These are phyloP conservation scores for Colaptes auratus DNA, from an alignment of 2,113 vertebrate species.

Conservation along the genomic window DNA sequence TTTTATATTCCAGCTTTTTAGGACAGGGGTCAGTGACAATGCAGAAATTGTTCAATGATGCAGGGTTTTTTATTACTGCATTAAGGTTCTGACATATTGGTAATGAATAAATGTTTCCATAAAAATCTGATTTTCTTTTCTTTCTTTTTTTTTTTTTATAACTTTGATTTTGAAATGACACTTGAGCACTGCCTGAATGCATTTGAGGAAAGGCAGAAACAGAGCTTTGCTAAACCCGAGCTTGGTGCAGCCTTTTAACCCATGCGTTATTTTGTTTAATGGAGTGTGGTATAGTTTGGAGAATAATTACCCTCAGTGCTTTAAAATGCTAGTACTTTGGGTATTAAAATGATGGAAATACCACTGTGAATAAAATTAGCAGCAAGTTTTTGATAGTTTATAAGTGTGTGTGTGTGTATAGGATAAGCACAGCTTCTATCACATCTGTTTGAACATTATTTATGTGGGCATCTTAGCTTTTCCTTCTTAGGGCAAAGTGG, in stretches of 20 bases:
- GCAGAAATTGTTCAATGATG: slow-evolving; percentile 90
- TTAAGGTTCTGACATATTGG: slow-evolving; percentile 94
- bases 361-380: background rate
- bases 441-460: background rate
- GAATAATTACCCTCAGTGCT: slow-evolving; percentile 27
- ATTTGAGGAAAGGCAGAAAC: slow-evolving; percentile 32
- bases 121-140: slow-evolving; percentile 64
- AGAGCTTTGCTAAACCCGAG: slow-evolving; percentile 42
- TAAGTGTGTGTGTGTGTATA: background rate
- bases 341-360: slow-evolving; percentile 41
- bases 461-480: background rate
- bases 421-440: background rate
- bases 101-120: slow-evolving; percentile 92
- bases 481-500: background rate
- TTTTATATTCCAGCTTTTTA: slow-evolving; percentile 87
- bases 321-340: slow-evolving; percentile 4
- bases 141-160: slow-evolving; percentile 61
- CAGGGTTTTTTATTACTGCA: slow-evolving; percentile 93
- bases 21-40: slow-evolving; percentile 93
- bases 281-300: slow-evolving; percentile 48
- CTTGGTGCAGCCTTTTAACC: slow-evolving; percentile 33
- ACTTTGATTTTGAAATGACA: slow-evolving; percentile 78
- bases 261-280: slow-evolving; percentile 49
- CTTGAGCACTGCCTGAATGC: slow-evolving; percentile 30
- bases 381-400: background rate